These are phyloP conservation scores for Alexandromys fortis DNA, from an alignment of 2,113 vertebrate genomes.

Conservation along the genomic window DNA sequence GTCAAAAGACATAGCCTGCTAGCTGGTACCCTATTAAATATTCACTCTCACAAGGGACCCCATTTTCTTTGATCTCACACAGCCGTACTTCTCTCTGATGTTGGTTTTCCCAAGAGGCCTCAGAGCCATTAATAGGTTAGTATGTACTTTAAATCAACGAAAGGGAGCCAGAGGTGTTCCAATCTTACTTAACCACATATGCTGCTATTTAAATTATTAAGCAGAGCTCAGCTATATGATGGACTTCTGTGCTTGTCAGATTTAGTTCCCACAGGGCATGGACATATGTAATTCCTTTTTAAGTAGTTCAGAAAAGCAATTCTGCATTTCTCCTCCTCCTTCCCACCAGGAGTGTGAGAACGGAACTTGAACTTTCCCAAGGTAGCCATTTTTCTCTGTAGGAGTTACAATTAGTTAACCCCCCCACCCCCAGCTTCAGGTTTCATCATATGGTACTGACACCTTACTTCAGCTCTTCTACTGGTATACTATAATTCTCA, in stretches of 20 bases:
- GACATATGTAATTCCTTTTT: constrained; percentile 13
- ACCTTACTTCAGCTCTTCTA: constrained; percentile 38
- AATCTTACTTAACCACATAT: neutral
- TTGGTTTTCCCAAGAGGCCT: neutral
- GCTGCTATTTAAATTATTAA: constrained; percentile 23
- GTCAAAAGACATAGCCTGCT: neutral
- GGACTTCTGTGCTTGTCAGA: constrained; percentile 23
- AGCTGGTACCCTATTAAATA: neutral
- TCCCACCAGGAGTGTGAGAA: neutral
- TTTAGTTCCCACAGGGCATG: constrained; percentile 38
- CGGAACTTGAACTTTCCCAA: constrained; percentile 43
- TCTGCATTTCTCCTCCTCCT: constrained; percentile 21
- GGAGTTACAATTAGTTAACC: constrained; percentile 65
- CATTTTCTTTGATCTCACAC: neutral
- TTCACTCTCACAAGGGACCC: neutral
- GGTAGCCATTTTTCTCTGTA: constrained; percentile 40
- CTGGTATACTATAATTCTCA: constrained; percentile 50
- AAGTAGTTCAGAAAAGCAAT: constrained; percentile 26
- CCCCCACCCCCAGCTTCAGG: constrained; percentile 7
- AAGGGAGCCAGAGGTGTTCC: neutral
- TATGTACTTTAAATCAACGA: neutral
- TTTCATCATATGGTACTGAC: constrained; percentile 22
- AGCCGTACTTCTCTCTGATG: constrained; percentile 24
- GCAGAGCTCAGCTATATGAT: constrained; percentile 3
- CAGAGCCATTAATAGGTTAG: neutral